Evolutionary conservation across 2,113 vertebrate species (phyloP).

Genomic region (Amblyornis subalaris): DNA sequence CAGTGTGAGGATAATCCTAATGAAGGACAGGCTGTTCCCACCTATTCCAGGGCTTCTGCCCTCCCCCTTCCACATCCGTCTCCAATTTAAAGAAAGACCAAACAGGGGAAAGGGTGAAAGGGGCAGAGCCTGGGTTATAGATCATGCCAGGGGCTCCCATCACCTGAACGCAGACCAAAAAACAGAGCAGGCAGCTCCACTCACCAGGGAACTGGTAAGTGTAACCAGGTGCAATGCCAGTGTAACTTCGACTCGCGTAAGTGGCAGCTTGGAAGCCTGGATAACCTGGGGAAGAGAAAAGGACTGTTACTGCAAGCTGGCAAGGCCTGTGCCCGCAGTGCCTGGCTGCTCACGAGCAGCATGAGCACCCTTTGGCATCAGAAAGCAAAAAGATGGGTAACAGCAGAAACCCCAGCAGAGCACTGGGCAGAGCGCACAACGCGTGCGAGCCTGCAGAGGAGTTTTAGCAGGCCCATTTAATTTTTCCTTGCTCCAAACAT

Average conservation of each 20-base stretch:
- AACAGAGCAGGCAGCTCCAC: not conserved
- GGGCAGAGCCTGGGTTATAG: not conserved
- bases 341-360: not conserved
- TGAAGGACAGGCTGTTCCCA: conserved; percentile 51
- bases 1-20: conserved; percentile 35
- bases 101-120: not conserved
- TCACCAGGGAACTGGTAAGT: conserved; percentile 99
- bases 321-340: not conserved
- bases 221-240: conserved; percentile 94
- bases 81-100: conserved; percentile 22
- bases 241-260: conserved; percentile 94
- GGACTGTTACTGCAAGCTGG: not conserved
- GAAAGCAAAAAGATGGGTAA: not conserved
- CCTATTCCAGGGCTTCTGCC: conserved; percentile 61
- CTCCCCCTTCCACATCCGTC: conserved; percentile 35
- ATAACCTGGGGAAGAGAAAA: conserved; percentile 79
- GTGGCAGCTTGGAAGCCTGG: conserved; percentile 97
- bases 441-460: rapidly evolving
- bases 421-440: rapidly evolving
- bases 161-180: not conserved
- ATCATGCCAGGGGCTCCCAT: not conserved
- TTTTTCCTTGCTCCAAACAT: not conserved
- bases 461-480: not conserved
- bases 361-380: not conserved
- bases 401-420: not conserved